Evolutionary conservation across 2,113 vertebrate genomes (phyloP).

Genomic region (Mustela lutreola): DNA sequence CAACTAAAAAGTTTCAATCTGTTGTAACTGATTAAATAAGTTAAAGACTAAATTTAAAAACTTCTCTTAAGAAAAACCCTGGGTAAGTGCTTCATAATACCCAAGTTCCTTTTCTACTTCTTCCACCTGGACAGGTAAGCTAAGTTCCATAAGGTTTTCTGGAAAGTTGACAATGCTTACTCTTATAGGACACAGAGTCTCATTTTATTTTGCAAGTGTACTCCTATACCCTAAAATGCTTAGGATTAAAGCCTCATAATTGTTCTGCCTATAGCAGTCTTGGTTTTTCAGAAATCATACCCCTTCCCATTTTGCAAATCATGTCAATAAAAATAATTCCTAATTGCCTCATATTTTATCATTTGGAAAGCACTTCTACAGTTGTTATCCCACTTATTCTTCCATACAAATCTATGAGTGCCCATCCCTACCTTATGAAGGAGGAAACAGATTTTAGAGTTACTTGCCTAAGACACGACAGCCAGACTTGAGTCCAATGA

Average conservation of each 20-base stretch:
- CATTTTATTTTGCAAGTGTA: neutral
- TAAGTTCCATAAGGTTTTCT: neutral
- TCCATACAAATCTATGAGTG: neutral
- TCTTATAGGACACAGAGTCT: neutral
- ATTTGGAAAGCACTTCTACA: neutral
- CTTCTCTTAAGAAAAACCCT: neutral
- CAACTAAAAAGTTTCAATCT: neutral
- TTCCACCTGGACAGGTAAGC: neutral
- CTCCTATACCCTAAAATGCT: neutral
- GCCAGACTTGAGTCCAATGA: neutral
- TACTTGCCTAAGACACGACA: neutral
- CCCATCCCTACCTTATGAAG: neutral
- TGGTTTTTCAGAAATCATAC: neutral
- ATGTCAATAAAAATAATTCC: neutral
- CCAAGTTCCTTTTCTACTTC: conserved; percentile 20
- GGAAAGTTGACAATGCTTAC: neutral
- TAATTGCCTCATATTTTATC: neutral
- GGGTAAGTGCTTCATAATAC: neutral
- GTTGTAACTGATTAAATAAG: neutral
- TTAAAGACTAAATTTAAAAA: neutral
- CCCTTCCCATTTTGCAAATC: neutral
- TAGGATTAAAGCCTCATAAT: neutral
- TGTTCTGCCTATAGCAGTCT: neutral
- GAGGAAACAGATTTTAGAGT: neutral
- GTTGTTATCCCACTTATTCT: neutral